Percentiles rank a stretch among this genome's conserved stretches.
Evolutionary conservation across 2,113 vertebrate genomes (phyloP).

Genomic region (Chascanopsetta lugubris): DNA sequence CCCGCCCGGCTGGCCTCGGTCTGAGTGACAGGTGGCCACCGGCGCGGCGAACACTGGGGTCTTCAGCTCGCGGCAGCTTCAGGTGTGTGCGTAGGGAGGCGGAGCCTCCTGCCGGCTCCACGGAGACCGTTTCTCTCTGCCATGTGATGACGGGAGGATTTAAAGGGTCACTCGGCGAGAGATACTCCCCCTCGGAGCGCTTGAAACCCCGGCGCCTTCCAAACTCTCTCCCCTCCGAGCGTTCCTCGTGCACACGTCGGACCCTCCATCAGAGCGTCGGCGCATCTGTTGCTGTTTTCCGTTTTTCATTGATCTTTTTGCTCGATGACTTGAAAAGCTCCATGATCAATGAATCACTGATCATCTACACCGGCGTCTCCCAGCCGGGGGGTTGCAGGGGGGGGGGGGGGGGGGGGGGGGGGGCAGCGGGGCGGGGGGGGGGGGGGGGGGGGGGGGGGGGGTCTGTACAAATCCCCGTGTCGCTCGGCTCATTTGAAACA

Average conservation of each 20-base stretch:
- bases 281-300: not conserved
- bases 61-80: constrained; percentile 36
- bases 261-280: not conserved
- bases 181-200: constrained; percentile 4
- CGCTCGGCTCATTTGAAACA: not conserved
- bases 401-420: no score
- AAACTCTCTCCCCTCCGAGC: constrained; percentile 1
- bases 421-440: no score
- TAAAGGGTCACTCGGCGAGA: constrained; percentile 33
- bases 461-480: not conserved
- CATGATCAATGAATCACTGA: constrained; percentile 12
- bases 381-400: not conserved
- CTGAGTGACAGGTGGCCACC: constrained; percentile 59
- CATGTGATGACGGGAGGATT: constrained; percentile 30
- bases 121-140: constrained; percentile 6
- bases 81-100: no score
- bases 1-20: not conserved
- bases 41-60: constrained; percentile 20
- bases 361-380: not conserved
- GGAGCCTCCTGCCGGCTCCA: no score
- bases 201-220: constrained; percentile 26
- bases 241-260: constrained; percentile 2
- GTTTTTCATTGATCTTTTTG: constrained; percentile 11
- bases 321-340: no score
- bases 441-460: accelerated